phyloP scores from a whole-genome alignment of 2,888 invertebrate species.

The Callyntrura guangdongensis region DNA sequence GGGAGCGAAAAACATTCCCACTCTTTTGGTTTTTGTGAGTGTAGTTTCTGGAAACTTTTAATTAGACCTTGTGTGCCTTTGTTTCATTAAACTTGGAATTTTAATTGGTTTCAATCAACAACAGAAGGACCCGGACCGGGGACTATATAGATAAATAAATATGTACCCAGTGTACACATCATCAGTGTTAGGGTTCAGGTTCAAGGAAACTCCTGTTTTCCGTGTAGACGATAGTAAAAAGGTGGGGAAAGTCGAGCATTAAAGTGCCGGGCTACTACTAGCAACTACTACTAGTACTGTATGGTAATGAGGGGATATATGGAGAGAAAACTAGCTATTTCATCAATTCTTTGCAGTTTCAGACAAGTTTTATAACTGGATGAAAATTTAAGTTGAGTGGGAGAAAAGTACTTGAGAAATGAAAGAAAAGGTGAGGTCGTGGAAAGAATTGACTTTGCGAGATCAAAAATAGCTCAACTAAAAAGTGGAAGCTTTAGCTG shows the following conservation, averaged over 20 bases:
- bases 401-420: conserved; percentile 60
- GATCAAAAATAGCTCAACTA: conserved; percentile 57
- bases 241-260: too few relatives aligned
- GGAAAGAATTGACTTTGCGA: conserved; percentile 75
- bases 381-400: conserved; percentile 46
- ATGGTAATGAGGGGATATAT: conserved; percentile 21
- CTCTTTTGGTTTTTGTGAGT: background rate
- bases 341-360: conserved; percentile 60
- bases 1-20: background rate
- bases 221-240: background rate
- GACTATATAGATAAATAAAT: background rate
- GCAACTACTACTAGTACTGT: background rate
- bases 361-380: conserved; percentile 64
- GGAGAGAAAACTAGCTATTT: conserved; percentile 17
- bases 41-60: conserved; percentile 78
- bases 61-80: conserved; percentile 79
- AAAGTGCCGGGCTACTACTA: background rate
- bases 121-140: conserved; percentile 34
- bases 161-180: background rate
- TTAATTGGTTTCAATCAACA: conserved; percentile 80
- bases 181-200: background rate
- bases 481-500: background rate
- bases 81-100: conserved; percentile 79
- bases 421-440: conserved; percentile 77
- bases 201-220: background rate